Conservation (phyloP, 2,113 vertebrate species). For the Eolophus roseicapilla region DNA sequence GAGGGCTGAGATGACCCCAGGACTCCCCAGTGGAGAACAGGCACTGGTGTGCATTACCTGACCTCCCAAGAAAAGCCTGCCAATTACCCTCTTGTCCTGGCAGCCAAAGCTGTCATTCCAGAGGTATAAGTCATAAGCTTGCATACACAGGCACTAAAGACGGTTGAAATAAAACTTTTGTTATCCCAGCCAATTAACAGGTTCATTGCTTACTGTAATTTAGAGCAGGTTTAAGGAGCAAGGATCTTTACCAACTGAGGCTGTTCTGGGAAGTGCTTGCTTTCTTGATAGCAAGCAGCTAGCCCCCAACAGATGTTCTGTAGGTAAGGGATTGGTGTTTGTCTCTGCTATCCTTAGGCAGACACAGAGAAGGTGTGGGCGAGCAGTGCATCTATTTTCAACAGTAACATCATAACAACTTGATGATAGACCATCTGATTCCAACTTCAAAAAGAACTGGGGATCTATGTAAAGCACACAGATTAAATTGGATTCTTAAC, state of each 20-base stretch:
- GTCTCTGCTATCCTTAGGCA: neutral
- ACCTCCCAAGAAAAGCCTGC: constrained; percentile 12
- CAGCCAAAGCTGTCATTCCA: neutral
- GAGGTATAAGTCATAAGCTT: neutral
- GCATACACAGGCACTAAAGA: neutral
- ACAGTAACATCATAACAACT: neutral
- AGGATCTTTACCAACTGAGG: neutral
- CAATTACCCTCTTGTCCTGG: neutral
- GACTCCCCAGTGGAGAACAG: neutral
- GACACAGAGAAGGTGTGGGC: neutral
- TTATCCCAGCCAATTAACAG: constrained; percentile 23
- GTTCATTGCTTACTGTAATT: neutral
- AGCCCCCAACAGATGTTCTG: neutral
- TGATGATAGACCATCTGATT: neutral
- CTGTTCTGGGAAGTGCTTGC: neutral
- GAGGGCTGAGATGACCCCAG: neutral
- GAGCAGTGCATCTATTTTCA: neutral
- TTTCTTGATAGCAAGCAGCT: neutral
- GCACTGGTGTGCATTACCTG: neutral
- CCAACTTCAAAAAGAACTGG: neutral
- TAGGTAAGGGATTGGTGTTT: neutral
- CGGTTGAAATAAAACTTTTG: constrained; percentile 39
- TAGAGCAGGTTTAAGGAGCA: neutral
- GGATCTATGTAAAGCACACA: neutral
- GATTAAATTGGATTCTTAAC: neutral